Percentiles rank a stretch among this genome's conserved stretches.
Conservation (phyloP, 2,113 vertebrate genomes). For the Alaudala cheleensis region DNA sequence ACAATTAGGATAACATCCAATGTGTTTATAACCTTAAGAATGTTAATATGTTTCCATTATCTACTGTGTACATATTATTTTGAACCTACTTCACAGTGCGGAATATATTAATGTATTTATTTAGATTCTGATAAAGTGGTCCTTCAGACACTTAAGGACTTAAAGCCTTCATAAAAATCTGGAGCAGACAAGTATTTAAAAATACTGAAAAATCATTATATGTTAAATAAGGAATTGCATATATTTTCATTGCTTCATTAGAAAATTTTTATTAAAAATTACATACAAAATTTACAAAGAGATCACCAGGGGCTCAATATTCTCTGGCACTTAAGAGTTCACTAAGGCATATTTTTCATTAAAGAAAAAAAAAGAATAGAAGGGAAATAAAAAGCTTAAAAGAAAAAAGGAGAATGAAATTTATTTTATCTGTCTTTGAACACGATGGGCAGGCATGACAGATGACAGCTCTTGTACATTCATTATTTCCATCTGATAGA, state of each 20-base stretch:
- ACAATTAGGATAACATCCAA: constrained; percentile 75
- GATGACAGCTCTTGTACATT: background rate
- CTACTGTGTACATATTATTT: constrained; percentile 71
- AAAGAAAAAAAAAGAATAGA: background rate
- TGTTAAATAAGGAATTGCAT: background rate
- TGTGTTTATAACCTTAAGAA: constrained; percentile 76
- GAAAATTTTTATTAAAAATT: background rate
- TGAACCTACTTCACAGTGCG: constrained; percentile 71
- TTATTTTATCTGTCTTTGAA: constrained; percentile 8
- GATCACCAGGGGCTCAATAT: background rate
- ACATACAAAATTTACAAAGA: background rate
- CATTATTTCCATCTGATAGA: background rate
- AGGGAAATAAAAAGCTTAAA: background rate
- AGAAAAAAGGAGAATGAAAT: background rate
- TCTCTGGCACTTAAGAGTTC: background rate
- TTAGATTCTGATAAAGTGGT: constrained; percentile 69
- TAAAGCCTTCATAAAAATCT: constrained; percentile 66
- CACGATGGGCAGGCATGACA: background rate
- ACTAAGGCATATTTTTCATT: background rate
- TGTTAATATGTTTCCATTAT: constrained; percentile 79
- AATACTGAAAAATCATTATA: constrained; percentile 61
- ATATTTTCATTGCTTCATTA: constrained; percentile 16
- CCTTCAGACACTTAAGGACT: constrained; percentile 70
- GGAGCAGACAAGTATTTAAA: constrained; percentile 65
- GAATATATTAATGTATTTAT: constrained; percentile 73